phyloP scores from a whole-genome alignment of 2,888 invertebrate genomes.

The Prosapia bicincta region DNA sequence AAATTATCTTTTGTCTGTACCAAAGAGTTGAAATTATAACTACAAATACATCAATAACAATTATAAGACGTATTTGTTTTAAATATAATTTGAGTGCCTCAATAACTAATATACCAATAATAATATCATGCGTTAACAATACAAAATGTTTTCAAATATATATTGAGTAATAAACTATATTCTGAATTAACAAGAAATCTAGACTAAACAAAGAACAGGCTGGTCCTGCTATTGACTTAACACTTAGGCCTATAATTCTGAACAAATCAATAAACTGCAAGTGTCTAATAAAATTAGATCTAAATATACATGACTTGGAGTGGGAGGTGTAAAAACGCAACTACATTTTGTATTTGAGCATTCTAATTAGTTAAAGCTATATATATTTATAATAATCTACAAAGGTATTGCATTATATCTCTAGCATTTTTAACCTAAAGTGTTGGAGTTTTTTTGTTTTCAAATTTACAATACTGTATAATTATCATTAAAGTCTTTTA shows the following conservation, averaged over 20 bases:
- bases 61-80: not conserved
- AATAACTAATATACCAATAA: not conserved
- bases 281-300: not conserved
- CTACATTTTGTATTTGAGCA: conserved; percentile 35
- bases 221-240: conserved; percentile 15
- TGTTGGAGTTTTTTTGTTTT: conserved; percentile 31
- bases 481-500: conserved; percentile 30
- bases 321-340: conserved; percentile 31
- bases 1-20: too few species aligned
- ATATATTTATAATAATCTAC: conserved; percentile 32
- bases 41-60: not conserved
- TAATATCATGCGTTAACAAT: not conserved
- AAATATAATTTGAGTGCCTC: not conserved
- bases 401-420: conserved; percentile 37
- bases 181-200: not conserved
- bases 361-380: conserved; percentile 39
- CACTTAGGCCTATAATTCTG: conserved; percentile 31
- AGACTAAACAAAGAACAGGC: not conserved
- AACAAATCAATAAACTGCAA: not conserved
- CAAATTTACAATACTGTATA: conserved; percentile 35
- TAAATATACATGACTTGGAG: not conserved
- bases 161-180: not conserved
- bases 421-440: conserved; percentile 36
- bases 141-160: not conserved
- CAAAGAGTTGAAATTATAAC: not conserved